These are phyloP conservation scores for Macrophya annulata DNA, from an alignment of 2,888 invertebrate genomes.

Conservation along the genomic window DNA sequence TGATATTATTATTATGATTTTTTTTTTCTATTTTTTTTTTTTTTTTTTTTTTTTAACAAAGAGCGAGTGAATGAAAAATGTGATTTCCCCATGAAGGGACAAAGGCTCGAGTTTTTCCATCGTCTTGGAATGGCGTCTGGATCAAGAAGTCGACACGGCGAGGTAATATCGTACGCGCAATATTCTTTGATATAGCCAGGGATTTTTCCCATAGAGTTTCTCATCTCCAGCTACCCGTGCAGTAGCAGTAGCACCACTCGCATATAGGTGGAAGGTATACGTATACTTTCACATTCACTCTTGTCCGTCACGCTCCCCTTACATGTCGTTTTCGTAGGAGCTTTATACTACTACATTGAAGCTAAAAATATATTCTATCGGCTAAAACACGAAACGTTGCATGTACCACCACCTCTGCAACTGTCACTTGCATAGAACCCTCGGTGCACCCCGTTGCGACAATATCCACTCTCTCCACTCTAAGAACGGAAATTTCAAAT, in stretches of 20 bases:
- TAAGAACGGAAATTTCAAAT: constrained; percentile 38
- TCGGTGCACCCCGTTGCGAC: constrained; percentile 42
- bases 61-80: constrained; percentile 37
- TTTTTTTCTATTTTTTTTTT: neutral
- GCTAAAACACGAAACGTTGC: constrained; percentile 63
- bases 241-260: too few species aligned
- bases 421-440: constrained; percentile 42
- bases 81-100: constrained; percentile 25
- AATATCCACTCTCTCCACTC: constrained; percentile 42
- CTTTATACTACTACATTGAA: constrained; percentile 56
- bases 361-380: constrained; percentile 69
- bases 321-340: neutral
- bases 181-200: constrained; percentile 46
- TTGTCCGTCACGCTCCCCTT: constrained; percentile 40
- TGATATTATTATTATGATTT: neutral
- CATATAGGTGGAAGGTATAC: neutral
- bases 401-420: neutral
- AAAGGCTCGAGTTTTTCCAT: constrained; percentile 22
- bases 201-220: constrained; percentile 54
- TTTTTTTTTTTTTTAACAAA: neutral
- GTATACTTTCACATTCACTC: constrained; percentile 3
- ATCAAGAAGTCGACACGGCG: constrained; percentile 48
- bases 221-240: constrained; percentile 55
- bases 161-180: constrained; percentile 52
- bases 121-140: constrained; percentile 23